These are phyloP conservation scores for Frankliniella fusca DNA, from an alignment of 2,888 invertebrate species.

Conservation along the genomic window DNA sequence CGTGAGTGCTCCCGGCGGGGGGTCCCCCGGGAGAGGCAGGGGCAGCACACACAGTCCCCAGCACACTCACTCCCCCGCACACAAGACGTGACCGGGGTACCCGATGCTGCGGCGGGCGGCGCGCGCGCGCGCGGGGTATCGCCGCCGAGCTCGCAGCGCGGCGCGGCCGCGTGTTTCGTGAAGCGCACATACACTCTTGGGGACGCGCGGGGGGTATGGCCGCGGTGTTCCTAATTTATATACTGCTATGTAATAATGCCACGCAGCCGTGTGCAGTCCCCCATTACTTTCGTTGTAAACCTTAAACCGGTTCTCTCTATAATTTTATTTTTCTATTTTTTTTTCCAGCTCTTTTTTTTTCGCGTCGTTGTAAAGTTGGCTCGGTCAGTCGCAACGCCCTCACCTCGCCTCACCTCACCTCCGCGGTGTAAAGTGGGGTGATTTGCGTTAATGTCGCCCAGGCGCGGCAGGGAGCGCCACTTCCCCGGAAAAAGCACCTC, in stretches of 20 bases:
- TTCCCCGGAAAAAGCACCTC: neutral
- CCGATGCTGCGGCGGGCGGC: neutral
- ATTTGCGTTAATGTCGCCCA: neutral
- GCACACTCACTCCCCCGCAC: neutral
- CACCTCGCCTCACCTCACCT: no score
- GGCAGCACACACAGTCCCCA: no score
- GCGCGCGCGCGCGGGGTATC: conserved; percentile 10
- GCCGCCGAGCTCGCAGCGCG: neutral
- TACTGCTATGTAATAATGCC: no score
- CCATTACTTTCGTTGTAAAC: no score
- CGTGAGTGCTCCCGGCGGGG: neutral
- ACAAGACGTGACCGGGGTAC: neutral
- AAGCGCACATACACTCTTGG: neutral
- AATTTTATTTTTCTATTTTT: no score
- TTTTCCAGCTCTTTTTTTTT: neutral
- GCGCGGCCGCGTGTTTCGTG: neutral
- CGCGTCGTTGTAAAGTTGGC: neutral
- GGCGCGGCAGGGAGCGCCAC: neutral
- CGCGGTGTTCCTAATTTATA: neutral
- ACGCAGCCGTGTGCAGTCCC: no score
- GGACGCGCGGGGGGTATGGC: neutral
- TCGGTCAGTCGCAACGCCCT: no score
- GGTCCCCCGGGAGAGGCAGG: neutral
- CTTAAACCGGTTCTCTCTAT: no score
- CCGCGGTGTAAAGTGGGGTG: neutral